A percentile compares a stretch with the other conserved stretches of the same genome.
Conservation (phyloP, 2,113 vertebrate genomes). For the Oriolus oriolus region DNA sequence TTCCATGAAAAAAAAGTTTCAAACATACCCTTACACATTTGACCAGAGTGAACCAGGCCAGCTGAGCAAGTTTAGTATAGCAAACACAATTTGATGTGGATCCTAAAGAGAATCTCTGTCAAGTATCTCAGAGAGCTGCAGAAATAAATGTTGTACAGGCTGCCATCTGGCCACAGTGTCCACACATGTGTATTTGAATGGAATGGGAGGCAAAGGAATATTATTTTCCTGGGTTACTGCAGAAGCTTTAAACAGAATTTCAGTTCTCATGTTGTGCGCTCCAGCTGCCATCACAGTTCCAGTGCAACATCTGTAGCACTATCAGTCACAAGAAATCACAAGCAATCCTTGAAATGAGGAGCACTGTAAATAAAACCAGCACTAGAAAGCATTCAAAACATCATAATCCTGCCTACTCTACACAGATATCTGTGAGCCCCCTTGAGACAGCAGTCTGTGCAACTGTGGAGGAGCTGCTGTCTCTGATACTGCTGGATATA, state of each 20-base stretch:
- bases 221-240: neutral
- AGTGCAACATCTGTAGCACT: neutral
- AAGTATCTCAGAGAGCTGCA: neutral
- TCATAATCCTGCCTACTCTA: neutral
- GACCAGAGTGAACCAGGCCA: neutral
- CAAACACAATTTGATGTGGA: neutral
- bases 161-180: neutral
- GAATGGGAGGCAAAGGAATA: neutral
- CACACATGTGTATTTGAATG: neutral
- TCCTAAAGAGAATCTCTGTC: neutral
- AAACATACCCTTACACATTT: neutral
- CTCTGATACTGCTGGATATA: neutral
- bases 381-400: neutral
- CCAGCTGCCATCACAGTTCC: neutral
- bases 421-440: neutral
- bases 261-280: neutral
- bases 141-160: neutral
- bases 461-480: neutral
- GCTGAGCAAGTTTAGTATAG: neutral
- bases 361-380: neutral
- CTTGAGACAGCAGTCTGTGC: neutral
- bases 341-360: neutral
- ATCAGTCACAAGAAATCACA: neutral
- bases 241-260: neutral
- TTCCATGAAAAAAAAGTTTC: neutral